Base-by-base conservation (phyloP, 2,113 vertebrate species). In the Xenopus laevis region DNA sequence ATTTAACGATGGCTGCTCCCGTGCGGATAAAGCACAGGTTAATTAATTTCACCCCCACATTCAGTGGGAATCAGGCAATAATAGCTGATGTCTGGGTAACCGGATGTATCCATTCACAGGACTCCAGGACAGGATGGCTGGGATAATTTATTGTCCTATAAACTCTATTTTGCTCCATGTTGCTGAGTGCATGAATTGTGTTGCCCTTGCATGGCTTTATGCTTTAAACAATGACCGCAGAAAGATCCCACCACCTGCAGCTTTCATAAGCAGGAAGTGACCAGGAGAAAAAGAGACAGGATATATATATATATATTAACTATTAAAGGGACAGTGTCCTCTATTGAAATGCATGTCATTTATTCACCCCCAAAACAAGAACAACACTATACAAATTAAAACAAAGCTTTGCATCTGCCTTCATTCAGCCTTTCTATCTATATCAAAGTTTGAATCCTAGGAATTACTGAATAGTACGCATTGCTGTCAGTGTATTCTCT, bases 31-130 rank as follows among this genome's bases (percentile, higher is more conserved):
- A 82, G 78, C 78, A 70, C 66, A 84, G 79, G 84, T 82, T 81
- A 83, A 84, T 84, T 84, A 79, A 83, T 85, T 86, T 86, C 81
- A 87, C 83, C 81, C 81, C 50, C 57, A 57, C 66, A 66, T 83
- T 84, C 83, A 86, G 84, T 82, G 83, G 79, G 81, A 86, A 86
- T 82, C 84, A 74, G 65, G 70, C 65, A 78, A 83, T 82, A 83
- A 86, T 71, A 84, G 72, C 69, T 79, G 62, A 68, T 77, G 72
- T 72, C 81, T 74, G 80, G 58, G 79, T 53, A 78, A 82, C 84
- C 81, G 83, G 84, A 87, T 67, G 61, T 79, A 20, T 77, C 71
- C 79, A 84, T 85, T 83, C 77, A 80, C 71, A 77, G 76, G 79
- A 71, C 13, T 67, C 72, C 80, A 83, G 68, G 71, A 62, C 60